Conservation (phyloP, 2,113 vertebrate genomes). For the Gobio gobio region DNA sequence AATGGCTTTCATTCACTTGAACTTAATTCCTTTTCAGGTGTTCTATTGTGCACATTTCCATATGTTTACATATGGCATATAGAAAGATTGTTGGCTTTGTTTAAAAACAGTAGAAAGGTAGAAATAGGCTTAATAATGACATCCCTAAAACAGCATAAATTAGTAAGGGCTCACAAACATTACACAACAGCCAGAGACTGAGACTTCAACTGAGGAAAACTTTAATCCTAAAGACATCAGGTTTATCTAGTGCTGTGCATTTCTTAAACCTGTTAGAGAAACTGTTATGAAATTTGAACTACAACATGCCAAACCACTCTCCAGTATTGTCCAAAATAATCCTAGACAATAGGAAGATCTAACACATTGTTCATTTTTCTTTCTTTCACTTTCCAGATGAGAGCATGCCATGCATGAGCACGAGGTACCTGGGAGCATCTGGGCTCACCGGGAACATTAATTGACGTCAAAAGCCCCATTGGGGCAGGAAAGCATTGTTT, state of each 20-base stretch:
- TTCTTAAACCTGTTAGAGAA: neutral
- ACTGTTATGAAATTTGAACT: neutral
- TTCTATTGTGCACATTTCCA: neutral
- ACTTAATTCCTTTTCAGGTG: neutral
- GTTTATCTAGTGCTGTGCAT: neutral
- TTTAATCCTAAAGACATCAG: neutral
- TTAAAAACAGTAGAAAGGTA: too few relatives aligned
- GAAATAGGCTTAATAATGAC: neutral
- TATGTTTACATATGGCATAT: neutral
- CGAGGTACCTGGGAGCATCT: slow-evolving; percentile 22
- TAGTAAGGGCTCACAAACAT: neutral
- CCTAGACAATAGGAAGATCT: slow-evolving; percentile 19
- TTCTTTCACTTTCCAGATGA: slow-evolving; percentile 6
- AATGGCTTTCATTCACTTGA: neutral
- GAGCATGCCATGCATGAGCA: neutral
- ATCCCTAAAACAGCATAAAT: neutral
- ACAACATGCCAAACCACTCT: neutral
- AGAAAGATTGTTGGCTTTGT: too few relatives aligned
- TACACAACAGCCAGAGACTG: neutral
- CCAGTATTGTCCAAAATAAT: slow-evolving; percentile 12
- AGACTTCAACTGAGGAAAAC: neutral
- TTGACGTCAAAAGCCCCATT: neutral
- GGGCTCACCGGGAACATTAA: slow-evolving; percentile 12
- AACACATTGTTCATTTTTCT: neutral
- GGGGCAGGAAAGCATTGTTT: neutral